Percentiles rank a stretch among this genome's conserved stretches.
phyloP scores from a whole-genome alignment of 2,888 invertebrate species.

The Chrysodeixis includens region DNA sequence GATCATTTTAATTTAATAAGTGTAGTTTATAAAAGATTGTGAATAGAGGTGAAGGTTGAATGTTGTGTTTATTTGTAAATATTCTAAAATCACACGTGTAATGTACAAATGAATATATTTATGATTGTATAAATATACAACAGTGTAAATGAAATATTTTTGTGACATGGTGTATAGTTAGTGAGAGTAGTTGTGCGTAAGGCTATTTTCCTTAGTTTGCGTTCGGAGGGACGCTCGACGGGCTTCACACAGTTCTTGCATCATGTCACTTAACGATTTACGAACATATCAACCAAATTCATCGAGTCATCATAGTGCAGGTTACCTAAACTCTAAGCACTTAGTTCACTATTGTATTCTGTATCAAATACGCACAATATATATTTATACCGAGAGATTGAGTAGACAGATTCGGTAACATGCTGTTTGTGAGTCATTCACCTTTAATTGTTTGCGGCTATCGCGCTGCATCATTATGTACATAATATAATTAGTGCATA shows the following conservation, averaged over 20 bases:
- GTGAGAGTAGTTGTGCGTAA: conserved; percentile 70
- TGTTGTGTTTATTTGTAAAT: conserved; percentile 86
- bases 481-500: conserved; percentile 57
- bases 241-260: conserved; percentile 84
- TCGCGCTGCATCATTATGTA: conserved; percentile 53
- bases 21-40: conserved; percentile 71
- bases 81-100: conserved; percentile 80
- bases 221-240: conserved; percentile 67
- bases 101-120: conserved; percentile 87
- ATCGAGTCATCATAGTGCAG: conserved; percentile 64
- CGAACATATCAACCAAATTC: conserved; percentile 81
- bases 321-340: conserved; percentile 63
- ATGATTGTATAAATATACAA: conserved; percentile 80
- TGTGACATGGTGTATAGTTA: conserved; percentile 86
- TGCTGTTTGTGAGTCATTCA: conserved; percentile 69
- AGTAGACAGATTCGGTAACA: conserved; percentile 52
- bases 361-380: conserved; percentile 77
- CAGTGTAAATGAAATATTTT: conserved; percentile 84
- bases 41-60: conserved; percentile 79
- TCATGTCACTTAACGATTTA: conserved; percentile 78
- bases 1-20: conserved; percentile 70
- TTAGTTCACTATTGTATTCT: conserved; percentile 60
- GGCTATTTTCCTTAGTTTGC: conserved; percentile 79
- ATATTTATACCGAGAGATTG: conserved; percentile 45
- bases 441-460: conserved; percentile 68